These are phyloP conservation scores for Nymphalis io DNA, from an alignment of 1,140 invertebrate genomes.

Conservation along the genomic window DNA sequence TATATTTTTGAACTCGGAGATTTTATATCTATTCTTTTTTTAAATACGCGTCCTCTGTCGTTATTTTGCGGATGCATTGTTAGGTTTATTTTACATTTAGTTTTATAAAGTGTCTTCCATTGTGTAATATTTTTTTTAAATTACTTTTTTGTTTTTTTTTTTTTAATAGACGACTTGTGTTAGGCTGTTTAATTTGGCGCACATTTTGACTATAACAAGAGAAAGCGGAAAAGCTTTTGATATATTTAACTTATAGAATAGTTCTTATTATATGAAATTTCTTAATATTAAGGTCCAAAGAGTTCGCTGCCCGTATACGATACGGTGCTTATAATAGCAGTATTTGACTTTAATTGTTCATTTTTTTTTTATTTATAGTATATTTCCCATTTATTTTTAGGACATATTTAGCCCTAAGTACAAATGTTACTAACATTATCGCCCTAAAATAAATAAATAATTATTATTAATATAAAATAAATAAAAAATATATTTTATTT, in stretches of 20 bases:
- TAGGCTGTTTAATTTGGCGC: constrained; percentile 43
- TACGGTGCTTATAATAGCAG: constrained; percentile 62
- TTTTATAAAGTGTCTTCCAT: constrained; percentile 44
- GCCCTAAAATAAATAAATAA: constrained; percentile 43
- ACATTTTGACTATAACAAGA: constrained; percentile 58
- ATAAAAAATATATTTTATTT: constrained; percentile 58
- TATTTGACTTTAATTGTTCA: constrained; percentile 52
- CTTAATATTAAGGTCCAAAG: constrained; percentile 70
- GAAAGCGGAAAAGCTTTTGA: constrained; percentile 50
- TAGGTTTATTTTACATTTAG: constrained; percentile 34
- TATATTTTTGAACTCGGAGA: constrained; percentile 68
- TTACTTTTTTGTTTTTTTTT: constrained; percentile 38
- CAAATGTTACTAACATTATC: constrained; percentile 67
- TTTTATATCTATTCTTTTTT: constrained; percentile 41
- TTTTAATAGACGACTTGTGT: constrained; percentile 32
- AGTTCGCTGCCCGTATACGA: constrained; percentile 57
- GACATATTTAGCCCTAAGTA: constrained; percentile 62
- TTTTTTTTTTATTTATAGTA: constrained; percentile 48
- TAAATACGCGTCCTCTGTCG: constrained; percentile 13
- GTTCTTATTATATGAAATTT: constrained; percentile 37
- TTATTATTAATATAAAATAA: constrained; percentile 4
- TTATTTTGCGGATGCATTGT: neutral
- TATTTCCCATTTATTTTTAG: constrained; percentile 39
- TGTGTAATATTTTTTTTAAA: constrained; percentile 43
- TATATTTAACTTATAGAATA: constrained; percentile 44